A percentile compares a stretch with the other conserved stretches of the same genome.
phyloP scores from a whole-genome alignment of 2,797 vertebrate genomes.

The Anas georgica region DNA sequence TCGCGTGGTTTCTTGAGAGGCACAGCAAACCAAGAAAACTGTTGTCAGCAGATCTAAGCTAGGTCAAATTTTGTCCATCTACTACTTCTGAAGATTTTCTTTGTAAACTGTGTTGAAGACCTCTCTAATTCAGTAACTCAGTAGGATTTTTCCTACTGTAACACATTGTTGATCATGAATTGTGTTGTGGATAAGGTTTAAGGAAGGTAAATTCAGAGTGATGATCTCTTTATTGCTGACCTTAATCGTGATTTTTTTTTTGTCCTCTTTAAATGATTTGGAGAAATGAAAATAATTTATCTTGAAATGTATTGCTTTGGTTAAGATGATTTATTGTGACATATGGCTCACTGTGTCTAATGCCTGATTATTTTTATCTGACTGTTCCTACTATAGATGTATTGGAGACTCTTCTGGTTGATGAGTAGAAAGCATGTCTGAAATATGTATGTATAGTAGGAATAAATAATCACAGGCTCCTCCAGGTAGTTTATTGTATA shows the following conservation, averaged over 20 bases:
- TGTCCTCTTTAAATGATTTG: neutral
- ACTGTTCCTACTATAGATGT: neutral
- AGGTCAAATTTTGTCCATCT: neutral
- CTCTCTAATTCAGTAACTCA: neutral
- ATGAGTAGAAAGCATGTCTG: neutral
- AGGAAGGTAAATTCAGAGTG: neutral
- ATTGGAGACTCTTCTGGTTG: neutral
- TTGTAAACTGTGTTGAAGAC: neutral
- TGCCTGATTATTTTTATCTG: neutral
- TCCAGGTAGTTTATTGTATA: neutral
- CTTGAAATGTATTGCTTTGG: neutral
- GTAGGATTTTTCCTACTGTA: neutral
- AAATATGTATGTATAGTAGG: neutral
- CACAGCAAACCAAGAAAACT: neutral
- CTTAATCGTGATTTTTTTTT: neutral
- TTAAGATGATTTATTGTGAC: conserved; percentile 18
- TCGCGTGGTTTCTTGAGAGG: neutral
- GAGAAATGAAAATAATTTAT: neutral
- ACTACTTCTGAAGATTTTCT: neutral
- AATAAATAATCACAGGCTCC: neutral
- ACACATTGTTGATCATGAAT: neutral
- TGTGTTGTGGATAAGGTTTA: neutral
- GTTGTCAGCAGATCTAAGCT: neutral
- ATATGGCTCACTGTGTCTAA: neutral
- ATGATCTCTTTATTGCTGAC: neutral